Base-by-base conservation (phyloP, 2,797 vertebrate genomes). In the Craterocephalus amniculus region DNA sequence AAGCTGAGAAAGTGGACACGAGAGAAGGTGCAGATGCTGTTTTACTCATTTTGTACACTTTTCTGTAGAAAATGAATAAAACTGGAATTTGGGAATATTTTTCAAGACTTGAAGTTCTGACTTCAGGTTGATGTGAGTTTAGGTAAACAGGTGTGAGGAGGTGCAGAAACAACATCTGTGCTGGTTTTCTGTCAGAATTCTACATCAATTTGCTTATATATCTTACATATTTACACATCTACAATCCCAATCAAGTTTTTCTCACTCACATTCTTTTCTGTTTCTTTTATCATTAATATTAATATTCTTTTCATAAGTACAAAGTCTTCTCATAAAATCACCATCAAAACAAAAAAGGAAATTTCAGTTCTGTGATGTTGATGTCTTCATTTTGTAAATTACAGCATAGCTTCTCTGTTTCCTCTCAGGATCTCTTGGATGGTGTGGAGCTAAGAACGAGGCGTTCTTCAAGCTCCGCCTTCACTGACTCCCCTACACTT, bases 401-500 rank as follows among this genome's bases (percentile, higher is more conserved):
- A 67, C 55, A 68, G 2, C n/a, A 12, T 54, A 36, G 2, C 20
- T 34, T 61, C 34, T 18, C 14, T 32, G 10, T 38, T 31, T 64
- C 20, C 34, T 38, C 67, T 36, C 81, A 99, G 98, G 98, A 99
- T 88, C 96, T 98, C 69, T 95, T 96, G 26, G 96, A 98, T 63
- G 94, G 95, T 70, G 92, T 97, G 70, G 97, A 98, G 72, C 89
- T 94, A 32, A 94, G 96, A 71, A 96, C 96, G 67, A 94, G 96
- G 76, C 88, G 96, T 70, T 97, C 96, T 59, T 97, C 96, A 86
- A 97, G 96, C 90, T 97, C 97, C 0, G 95, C 96, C 45, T 97
- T 96, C 93, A 96, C 97, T 0, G 96, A 97, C 87, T 98, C 97
- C 22, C 97, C 97, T 56, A 92, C 94, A 43, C 97, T 96, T 90